phyloP scores from a whole-genome alignment of 92 coral and sea anemone species.

The Parazoanthus swiftii region DNA sequence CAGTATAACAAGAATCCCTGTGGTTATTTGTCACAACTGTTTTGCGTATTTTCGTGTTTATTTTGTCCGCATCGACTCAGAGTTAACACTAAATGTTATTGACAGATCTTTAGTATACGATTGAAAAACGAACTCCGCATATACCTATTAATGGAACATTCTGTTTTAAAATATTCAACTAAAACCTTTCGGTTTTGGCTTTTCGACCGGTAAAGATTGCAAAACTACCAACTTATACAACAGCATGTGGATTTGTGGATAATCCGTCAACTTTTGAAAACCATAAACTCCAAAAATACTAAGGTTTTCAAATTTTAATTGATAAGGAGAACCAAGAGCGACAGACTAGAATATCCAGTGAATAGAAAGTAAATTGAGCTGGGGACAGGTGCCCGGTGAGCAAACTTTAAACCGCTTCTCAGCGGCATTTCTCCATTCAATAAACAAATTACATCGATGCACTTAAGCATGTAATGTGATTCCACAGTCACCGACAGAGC shows the following conservation, averaged over 20 bases:
- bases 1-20: background rate
- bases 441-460: slow-evolving; percentile 26
- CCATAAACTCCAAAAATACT: background rate
- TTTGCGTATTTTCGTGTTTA: background rate
- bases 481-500: background rate
- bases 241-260: background rate
- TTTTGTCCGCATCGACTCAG: background rate
- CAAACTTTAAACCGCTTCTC: slow-evolving; percentile 13
- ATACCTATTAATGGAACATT: slow-evolving; percentile 5
- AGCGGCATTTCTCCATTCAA: slow-evolving; percentile 25
- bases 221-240: slow-evolving; percentile 7
- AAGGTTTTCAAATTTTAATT: background rate
- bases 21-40: background rate
- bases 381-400: slow-evolving; percentile 18
- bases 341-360: slow-evolving; percentile 1
- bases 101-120: slow-evolving; percentile 20
- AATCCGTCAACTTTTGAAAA: background rate
- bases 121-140: slow-evolving; percentile 36
- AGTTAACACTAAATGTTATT: slow-evolving; percentile 1
- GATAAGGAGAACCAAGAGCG: slow-evolving; percentile 1
- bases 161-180: slow-evolving; percentile 18
- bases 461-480: slow-evolving; percentile 26
- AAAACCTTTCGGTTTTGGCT: background rate
- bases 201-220: background rate
- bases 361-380: slow-evolving; percentile 23